These are phyloP conservation scores for Amphiura filiformis DNA, from an alignment of 35 echinoderm and acorn worm genomes.

Conservation along the genomic window DNA sequence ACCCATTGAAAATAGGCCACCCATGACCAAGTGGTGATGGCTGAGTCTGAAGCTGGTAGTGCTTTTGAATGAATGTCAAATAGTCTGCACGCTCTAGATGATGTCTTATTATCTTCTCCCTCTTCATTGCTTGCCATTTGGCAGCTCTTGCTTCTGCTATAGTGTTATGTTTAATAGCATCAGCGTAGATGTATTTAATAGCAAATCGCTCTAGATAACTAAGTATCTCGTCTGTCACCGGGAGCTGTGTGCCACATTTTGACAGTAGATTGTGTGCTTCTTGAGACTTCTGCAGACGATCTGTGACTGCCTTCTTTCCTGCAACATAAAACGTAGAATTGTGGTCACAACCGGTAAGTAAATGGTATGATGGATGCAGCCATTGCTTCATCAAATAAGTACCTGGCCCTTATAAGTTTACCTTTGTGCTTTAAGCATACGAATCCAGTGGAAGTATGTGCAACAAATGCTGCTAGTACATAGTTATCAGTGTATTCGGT, in stretches of 20 bases:
- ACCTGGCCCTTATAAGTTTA: slow-evolving; percentile 30
- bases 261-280: slow-evolving; percentile 36
- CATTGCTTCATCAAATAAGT: slow-evolving; percentile 43
- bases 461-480: slow-evolving; percentile 57
- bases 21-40: slow-evolving; percentile 17
- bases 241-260: slow-evolving; percentile 41
- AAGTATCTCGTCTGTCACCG: slow-evolving; percentile 20
- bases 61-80: slow-evolving; percentile 14
- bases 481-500: slow-evolving; percentile 55
- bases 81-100: too few relatives aligned
- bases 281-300: slow-evolving; percentile 17
- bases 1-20: slow-evolving; percentile 23
- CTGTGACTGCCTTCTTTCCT: slow-evolving; percentile 22
- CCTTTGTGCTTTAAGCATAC: slow-evolving; percentile 38
- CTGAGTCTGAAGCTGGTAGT: slow-evolving; percentile 10
- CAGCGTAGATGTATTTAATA: slow-evolving; percentile 28
- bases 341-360: slow-evolving; percentile 50
- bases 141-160: slow-evolving; percentile 6
- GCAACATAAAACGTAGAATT: slow-evolving; percentile 38
- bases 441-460: slow-evolving; percentile 31
- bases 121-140: slow-evolving; percentile 45
- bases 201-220: slow-evolving; percentile 50
- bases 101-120: slow-evolving; percentile 26
- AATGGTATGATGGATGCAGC: slow-evolving; percentile 54
- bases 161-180: slow-evolving; percentile 18